Percentiles rank a stretch among this genome's conserved stretches.
Evolutionary conservation across 1,140 invertebrate species (phyloP).

Genomic region (Bombus waltoni): DNA sequence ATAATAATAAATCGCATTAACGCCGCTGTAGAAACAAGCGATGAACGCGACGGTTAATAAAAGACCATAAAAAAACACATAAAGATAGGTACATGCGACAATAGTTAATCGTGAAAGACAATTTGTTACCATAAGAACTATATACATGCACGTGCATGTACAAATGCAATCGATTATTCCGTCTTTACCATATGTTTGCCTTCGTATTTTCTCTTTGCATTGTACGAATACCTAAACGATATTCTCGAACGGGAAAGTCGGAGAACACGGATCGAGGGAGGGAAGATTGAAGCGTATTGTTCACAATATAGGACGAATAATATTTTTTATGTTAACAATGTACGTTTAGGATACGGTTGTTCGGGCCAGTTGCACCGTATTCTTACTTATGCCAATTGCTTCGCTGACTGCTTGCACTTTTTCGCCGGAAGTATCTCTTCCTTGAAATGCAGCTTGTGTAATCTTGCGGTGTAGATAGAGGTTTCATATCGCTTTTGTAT

Average conservation of each 20-base stretch:
- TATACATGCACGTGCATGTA: too few relatives aligned
- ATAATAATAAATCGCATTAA: neutral
- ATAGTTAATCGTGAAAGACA: neutral
- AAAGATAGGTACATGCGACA: neutral
- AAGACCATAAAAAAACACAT: neutral
- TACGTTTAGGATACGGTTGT: too few relatives aligned
- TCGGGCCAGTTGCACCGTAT: too few relatives aligned
- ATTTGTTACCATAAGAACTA: neutral
- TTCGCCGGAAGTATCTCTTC: too few relatives aligned
- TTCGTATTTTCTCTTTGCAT: neutral
- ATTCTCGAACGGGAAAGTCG: neutral
- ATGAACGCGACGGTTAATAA: neutral
- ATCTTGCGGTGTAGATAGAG: too few relatives aligned
- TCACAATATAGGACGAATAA: too few relatives aligned
- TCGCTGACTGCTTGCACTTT: too few relatives aligned
- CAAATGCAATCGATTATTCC: neutral
- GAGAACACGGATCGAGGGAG: neutral
- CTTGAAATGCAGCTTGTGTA: too few relatives aligned
- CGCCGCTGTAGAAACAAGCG: neutral
- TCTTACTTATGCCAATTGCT: too few relatives aligned
- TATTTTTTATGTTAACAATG: too few relatives aligned
- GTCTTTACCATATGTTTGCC: neutral
- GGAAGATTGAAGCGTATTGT: too few relatives aligned
- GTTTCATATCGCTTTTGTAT: too few relatives aligned
- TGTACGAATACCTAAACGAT: neutral